Base-by-base conservation (phyloP, 2,113 vertebrate species). In the Tympanuchus pallidicinctus region DNA sequence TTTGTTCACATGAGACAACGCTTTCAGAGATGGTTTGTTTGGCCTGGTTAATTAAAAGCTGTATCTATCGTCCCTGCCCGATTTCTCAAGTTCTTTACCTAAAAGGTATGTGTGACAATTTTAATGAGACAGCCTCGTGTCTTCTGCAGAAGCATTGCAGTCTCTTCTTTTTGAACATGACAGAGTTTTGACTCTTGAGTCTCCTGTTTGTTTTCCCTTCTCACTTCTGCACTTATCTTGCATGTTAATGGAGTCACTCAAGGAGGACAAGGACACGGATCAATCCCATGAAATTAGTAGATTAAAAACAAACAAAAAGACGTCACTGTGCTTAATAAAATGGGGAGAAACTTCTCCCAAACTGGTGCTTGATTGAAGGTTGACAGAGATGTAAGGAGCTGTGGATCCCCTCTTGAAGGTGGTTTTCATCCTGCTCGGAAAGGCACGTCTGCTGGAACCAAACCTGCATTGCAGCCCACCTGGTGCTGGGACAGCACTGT, bases 11-110 rank as follows among this genome's bases (percentile, higher is more conserved):
- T 4, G 77, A 94, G 94, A 80, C 94, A 90, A 94, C 81, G 74
- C 60, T 13, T 52, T 47, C 8, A 0, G 92, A 86, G 86, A 30
- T 57, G 84, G 57, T 93, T 95, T 96, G 93, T 93, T 96, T 96
- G 91, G 88, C 89, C 92, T 88, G 93, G 36, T 94, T 96, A 96
- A 97, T 97, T 96, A 97, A 96, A 97, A 94, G 87, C 85, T 67
- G 42, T 10, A 94, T 52, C 88, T 91, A 82, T 86, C 75, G 88
- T 83, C 89, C 85, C 93, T 78, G 94, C 92, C 86, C 89, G 91
- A 92, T 95, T 96, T 97, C 92, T 92, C 89, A 47, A 78, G 88
- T 90, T 89, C 93, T 95, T 90, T 72, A 59, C 76, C 89, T 94
- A 70, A 93, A 95, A 94, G 87, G 66, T 83, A 77, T 86, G 92